These are phyloP conservation scores for Helicorthomorpha holstii DNA, from an alignment of 1,140 invertebrate species.

Conservation along the genomic window DNA sequence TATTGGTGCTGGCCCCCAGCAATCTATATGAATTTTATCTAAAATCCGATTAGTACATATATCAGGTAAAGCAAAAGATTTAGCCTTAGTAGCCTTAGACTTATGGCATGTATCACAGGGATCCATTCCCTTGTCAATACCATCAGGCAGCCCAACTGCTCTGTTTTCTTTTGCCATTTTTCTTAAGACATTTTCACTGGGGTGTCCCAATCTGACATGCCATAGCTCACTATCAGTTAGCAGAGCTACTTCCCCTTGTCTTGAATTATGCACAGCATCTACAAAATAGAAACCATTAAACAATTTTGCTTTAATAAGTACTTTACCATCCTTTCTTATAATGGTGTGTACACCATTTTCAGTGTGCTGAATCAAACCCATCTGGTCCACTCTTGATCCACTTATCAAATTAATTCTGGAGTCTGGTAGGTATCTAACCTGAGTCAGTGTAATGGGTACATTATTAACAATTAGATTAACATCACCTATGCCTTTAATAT, in stretches of 20 bases:
- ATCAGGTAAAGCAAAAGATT: not conserved
- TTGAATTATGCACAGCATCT: not conserved
- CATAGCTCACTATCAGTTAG: not conserved
- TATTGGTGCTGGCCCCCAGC: constrained; percentile 8
- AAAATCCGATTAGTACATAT: constrained; percentile 8
- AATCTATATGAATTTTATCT: constrained; percentile 11
- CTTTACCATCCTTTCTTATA: not conserved
- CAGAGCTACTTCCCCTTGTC: not conserved
- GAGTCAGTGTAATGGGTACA: too few species aligned
- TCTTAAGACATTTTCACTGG: not conserved
- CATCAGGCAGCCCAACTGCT: not conserved
- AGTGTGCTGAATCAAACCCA: not conserved
- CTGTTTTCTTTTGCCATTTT: not conserved
- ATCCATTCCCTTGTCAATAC: constrained; percentile 4
- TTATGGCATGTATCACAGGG: constrained; percentile 1
- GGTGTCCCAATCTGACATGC: constrained; percentile 5
- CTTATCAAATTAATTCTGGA: too few species aligned
- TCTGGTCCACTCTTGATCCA: not conserved
- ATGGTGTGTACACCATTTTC: not conserved
- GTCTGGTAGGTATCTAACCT: too few species aligned
- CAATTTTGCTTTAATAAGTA: not conserved
- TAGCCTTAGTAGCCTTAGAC: not conserved
- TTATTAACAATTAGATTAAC: too few species aligned
- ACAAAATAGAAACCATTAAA: not conserved
- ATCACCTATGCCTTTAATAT: too few species aligned